Conservation (phyloP, 2,113 vertebrate genomes). For the Oncorhynchus masou region DNA sequence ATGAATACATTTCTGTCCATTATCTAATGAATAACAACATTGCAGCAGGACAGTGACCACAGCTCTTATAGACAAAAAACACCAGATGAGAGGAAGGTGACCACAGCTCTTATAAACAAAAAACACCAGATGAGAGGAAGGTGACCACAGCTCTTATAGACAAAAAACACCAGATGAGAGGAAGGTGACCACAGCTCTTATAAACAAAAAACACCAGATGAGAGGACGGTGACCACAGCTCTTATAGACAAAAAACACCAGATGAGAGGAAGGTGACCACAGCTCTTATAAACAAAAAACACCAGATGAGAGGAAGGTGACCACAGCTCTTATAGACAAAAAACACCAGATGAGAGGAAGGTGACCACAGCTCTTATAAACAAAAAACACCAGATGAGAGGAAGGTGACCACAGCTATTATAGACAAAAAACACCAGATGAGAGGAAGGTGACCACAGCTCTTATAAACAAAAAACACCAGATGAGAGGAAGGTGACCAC, state of each 20-base stretch:
- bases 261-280: background rate
- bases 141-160: background rate
- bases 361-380: background rate
- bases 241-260: too few relatives aligned
- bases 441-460: background rate
- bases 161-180: background rate
- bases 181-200: background rate
- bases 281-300: background rate
- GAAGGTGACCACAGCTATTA: background rate
- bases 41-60: background rate
- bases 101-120: too few relatives aligned
- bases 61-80: background rate
- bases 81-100: background rate
- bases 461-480: too few relatives aligned
- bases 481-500: background rate
- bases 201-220: background rate
- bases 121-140: background rate
- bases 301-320: background rate
- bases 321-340: background rate
- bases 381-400: background rate
- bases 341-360: background rate
- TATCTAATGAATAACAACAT: background rate
- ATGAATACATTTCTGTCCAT: background rate
- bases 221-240: background rate
- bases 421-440: background rate